A percentile compares a stretch with the other conserved stretches of the same genome.
Conservation (phyloP, 1,140 invertebrate species). For the Samia ricini region DNA sequence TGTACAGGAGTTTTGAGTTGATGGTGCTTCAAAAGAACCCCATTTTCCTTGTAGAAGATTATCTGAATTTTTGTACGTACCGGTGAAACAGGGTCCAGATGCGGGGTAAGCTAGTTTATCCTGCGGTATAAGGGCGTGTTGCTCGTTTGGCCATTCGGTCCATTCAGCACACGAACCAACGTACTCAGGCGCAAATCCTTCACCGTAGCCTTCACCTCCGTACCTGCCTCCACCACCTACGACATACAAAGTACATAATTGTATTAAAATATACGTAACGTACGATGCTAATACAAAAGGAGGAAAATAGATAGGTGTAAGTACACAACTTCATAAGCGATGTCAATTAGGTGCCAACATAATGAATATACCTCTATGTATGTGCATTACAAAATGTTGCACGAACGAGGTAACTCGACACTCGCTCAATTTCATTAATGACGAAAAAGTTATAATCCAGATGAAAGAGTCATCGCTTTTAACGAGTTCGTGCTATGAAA, state of each 20-base stretch:
- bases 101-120: slow-evolving; percentile 79
- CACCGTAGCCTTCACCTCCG: slow-evolving; percentile 83
- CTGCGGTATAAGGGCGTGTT: slow-evolving; percentile 76
- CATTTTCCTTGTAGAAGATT: too few species aligned
- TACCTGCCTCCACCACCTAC: slow-evolving; percentile 55
- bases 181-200: slow-evolving; percentile 90
- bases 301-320: neutral
- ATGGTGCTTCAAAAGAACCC: too few species aligned
- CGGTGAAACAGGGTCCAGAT: slow-evolving; percentile 88
- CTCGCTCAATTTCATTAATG: neutral
- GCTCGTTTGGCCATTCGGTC: slow-evolving; percentile 75
- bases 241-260: slow-evolving; percentile 4
- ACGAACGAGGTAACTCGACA: neutral
- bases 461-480: neutral
- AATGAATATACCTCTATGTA: neutral
- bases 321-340: neutral
- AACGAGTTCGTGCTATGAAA: slow-evolving; percentile 20
- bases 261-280: too few species aligned
- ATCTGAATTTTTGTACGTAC: slow-evolving; percentile 49
- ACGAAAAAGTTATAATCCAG: neutral
- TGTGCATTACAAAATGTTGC: neutral
- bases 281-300: too few species aligned
- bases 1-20: too few species aligned
- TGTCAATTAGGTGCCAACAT: neutral
- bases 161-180: slow-evolving; percentile 80